A percentile compares a stretch with the other conserved stretches of the same genome.
These are phyloP conservation scores for Gadopsis bispinosus DNA, from an alignment of 2,797 vertebrate genomes.

Conservation along the genomic window DNA sequence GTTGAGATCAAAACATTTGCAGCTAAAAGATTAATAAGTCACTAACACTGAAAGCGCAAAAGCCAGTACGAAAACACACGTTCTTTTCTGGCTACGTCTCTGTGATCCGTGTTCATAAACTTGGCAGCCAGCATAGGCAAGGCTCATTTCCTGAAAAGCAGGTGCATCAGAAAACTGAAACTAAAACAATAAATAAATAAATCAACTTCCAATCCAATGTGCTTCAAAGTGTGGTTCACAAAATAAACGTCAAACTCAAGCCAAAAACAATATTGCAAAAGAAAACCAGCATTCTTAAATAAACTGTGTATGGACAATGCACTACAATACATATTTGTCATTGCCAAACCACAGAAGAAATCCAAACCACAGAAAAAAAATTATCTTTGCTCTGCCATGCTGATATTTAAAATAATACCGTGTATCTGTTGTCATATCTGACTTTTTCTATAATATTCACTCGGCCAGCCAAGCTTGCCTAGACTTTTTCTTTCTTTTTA, in stretches of 20 bases:
- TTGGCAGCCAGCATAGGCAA: neutral
- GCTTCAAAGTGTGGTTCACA: conserved; percentile 7
- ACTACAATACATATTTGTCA: conserved; percentile 22
- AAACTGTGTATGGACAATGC: conserved; percentile 13
- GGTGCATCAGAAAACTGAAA: neutral
- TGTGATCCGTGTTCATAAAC: conserved; percentile 21
- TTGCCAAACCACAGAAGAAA: neutral
- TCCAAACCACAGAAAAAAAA: conserved; percentile 16
- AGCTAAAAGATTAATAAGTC: conserved; percentile 60
- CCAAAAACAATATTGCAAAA: neutral
- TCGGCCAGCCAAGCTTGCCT: neutral
- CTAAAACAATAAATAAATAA: conserved; percentile 1
- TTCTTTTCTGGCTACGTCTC: conserved; percentile 12
- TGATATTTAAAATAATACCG: neutral
- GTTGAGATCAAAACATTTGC: conserved; percentile 59
- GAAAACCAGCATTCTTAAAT: conserved; percentile 20
- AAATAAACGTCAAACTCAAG: conserved; percentile 18
- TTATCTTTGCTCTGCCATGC: neutral
- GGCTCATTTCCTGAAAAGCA: neutral
- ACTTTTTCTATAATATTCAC: conserved; percentile 22
- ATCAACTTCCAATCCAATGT: conserved; percentile 1
- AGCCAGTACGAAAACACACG: conserved; percentile 16
- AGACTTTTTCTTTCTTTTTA: neutral
- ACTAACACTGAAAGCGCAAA: conserved; percentile 35
- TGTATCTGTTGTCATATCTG: neutral